Conservation (phyloP, 2,113 vertebrate species). For the Sinocyclocheilus maitianheensis region DNA sequence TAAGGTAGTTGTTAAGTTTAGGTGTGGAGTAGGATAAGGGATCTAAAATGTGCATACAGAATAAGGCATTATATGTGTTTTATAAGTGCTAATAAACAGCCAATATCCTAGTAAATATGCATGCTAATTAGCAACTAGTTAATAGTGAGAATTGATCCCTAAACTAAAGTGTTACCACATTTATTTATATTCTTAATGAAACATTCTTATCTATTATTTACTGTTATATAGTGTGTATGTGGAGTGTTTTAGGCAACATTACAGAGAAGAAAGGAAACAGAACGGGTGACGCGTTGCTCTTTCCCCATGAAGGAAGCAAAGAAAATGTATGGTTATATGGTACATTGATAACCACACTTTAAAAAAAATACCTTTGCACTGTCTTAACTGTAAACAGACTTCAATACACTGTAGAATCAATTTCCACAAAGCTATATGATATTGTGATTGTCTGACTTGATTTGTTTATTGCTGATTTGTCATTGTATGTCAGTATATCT, state of each 20-base stretch:
- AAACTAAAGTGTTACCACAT: too few species aligned
- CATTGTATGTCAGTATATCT: neutral
- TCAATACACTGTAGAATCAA: neutral
- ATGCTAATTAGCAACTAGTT: too few species aligned
- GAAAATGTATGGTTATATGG: neutral
- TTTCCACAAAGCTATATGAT: neutral
- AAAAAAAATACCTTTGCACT: neutral
- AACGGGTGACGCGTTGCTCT: neutral
- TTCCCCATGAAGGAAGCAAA: neutral
- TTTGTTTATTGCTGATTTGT: neutral
- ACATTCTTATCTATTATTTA: neutral
- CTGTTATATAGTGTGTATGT: neutral
- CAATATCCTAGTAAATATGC: neutral
- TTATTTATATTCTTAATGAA: neutral
- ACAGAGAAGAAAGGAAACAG: neutral
- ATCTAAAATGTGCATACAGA: too few species aligned
- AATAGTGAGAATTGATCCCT: too few species aligned
- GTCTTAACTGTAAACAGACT: neutral
- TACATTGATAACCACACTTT: neutral
- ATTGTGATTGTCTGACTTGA: neutral
- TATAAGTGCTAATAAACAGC: neutral
- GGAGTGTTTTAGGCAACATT: neutral
- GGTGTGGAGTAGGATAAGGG: too few species aligned
- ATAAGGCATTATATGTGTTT: too few species aligned
- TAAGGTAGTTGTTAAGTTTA: too few species aligned